A percentile compares a stretch with the other conserved stretches of the same genome.
Evolutionary conservation across 2,797 vertebrate species (phyloP).

Genomic region (Sardinella longiceps): DNA sequence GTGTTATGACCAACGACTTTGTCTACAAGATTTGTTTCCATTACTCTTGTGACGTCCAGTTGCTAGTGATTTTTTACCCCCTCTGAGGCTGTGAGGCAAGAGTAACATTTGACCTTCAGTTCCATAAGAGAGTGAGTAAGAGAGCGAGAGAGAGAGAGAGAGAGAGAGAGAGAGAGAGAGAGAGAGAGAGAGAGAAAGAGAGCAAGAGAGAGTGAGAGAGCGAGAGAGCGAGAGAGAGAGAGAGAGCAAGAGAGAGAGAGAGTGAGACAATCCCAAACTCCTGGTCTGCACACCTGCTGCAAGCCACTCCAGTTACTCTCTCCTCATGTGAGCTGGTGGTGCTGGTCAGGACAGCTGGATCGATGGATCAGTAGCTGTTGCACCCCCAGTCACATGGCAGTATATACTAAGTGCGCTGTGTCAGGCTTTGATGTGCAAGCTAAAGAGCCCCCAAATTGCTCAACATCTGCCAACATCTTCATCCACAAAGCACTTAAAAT

Average conservation of each 20-base stretch:
- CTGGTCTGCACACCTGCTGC: background rate
- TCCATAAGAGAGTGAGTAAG: conserved; percentile 24
- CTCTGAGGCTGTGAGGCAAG: background rate
- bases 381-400: background rate
- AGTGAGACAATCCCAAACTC: conserved; percentile 35
- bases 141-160: conserved; percentile 26
- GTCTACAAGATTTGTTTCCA: background rate
- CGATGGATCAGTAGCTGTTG: background rate
- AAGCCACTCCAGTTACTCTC: background rate
- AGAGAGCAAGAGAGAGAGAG: conserved; percentile 35
- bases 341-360: too few species aligned
- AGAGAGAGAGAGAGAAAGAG: conserved; percentile 33
- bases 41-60: conserved; percentile 11
- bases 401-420: background rate
- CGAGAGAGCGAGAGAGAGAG: conserved; percentile 32
- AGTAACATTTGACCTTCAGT: conserved; percentile 54
- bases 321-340: background rate
- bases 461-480: background rate
- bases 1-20: background rate
- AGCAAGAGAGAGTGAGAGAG: conserved; percentile 32
- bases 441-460: background rate
- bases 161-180: conserved; percentile 33
- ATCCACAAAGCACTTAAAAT: background rate
- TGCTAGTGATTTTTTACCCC: conserved; percentile 41
- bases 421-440: too few species aligned